Evolutionary conservation across 92 coral and sea anemone genomes (phyloP).

Genomic region (Scolanthus callimorphus): DNA sequence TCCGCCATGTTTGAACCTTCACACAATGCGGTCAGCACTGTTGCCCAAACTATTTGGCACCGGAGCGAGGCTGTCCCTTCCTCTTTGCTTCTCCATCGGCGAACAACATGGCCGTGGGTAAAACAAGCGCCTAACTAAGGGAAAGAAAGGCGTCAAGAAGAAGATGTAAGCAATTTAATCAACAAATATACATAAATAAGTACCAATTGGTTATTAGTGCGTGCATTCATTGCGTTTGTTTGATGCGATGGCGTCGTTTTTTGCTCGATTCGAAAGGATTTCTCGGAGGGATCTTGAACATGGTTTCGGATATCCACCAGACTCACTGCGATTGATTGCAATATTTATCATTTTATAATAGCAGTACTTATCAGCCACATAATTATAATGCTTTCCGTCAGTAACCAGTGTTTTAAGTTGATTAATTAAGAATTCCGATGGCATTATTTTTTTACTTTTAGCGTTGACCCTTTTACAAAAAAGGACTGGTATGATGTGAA

Average conservation of each 20-base stretch:
- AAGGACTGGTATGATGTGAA: slow-evolving; percentile 99
- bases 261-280: slow-evolving; percentile 45
- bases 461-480: slow-evolving; percentile 98
- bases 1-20: slow-evolving; percentile 88
- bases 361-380: no score
- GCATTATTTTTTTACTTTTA: slow-evolving; percentile 14
- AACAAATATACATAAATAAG: neutral
- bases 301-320: no score
- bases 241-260: slow-evolving; percentile 28
- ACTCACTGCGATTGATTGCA: no score
- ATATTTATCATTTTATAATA: no score
- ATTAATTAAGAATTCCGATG: no score
- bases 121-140: slow-evolving; percentile 98
- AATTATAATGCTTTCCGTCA: no score
- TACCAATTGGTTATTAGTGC: slow-evolving; percentile 1
- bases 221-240: neutral
- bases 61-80: slow-evolving; percentile 69
- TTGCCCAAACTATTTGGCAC: slow-evolving; percentile 31
- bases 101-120: slow-evolving; percentile 99
- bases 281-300: no score
- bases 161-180: slow-evolving; percentile 75
- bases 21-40: slow-evolving; percentile 59
- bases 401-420: no score
- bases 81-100: slow-evolving; percentile 45
- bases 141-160: slow-evolving; percentile 99